A percentile compares a stretch with the other conserved stretches of the same genome.
phyloP scores from a whole-genome alignment of 2,113 vertebrate genomes.

The Rousettus leschenaultii region DNA sequence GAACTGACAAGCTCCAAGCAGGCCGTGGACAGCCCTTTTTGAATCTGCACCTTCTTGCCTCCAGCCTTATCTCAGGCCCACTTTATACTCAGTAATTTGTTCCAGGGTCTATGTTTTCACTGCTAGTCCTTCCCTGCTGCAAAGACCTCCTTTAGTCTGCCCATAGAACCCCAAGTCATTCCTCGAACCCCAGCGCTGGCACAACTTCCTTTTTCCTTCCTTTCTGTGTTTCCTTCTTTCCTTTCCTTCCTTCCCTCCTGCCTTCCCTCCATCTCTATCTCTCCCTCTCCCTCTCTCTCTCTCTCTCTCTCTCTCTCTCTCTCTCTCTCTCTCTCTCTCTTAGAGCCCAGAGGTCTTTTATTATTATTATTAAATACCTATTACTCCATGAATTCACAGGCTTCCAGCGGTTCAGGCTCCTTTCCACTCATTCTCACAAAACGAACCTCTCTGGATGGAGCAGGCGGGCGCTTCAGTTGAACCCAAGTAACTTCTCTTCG shows the following conservation, averaged over 20 bases:
- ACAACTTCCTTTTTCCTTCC: neutral
- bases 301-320: neutral
- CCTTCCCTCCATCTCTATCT: no score
- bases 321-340: neutral
- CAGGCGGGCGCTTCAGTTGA: neutral
- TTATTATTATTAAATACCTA: neutral
- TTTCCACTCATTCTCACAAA: neutral
- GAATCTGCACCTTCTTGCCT: neutral
- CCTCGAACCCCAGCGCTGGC: neutral
- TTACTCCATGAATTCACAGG: neutral
- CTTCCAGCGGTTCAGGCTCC: neutral
- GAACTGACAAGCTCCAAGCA: neutral
- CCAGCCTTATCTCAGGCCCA: neutral
- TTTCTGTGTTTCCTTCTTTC: neutral
- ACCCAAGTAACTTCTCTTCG: neutral
- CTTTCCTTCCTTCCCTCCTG: neutral
- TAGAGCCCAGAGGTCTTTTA: neutral
- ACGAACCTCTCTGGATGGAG: neutral
- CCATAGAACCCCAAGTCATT: neutral
- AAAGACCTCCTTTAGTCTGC: neutral
- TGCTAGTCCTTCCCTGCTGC: neutral
- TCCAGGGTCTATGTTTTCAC: neutral
- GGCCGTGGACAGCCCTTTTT: no score
- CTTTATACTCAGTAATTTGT: neutral
- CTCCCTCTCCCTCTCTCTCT: no score